These are phyloP conservation scores for Nomada goodeniana DNA, from an alignment of 2,888 invertebrate species.

Conservation along the genomic window DNA sequence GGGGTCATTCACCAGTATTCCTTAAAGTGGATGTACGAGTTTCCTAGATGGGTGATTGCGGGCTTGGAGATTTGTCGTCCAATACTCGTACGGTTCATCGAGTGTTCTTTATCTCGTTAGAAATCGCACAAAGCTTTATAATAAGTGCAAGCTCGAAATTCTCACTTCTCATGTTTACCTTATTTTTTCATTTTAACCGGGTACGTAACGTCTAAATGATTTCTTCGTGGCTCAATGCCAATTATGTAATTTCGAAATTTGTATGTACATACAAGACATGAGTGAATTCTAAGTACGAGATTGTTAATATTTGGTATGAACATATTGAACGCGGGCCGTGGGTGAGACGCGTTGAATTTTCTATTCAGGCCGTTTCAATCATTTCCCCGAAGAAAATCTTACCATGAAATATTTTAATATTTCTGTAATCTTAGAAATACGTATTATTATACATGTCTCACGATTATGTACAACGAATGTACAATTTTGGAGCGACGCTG, in stretches of 20 bases:
- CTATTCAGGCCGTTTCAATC: too few relatives aligned
- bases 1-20: conserved; percentile 46
- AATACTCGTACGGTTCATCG: background rate
- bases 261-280: background rate
- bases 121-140: conserved; percentile 3
- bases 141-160: conserved; percentile 7
- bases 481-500: too few relatives aligned
- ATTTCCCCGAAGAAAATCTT: too few relatives aligned
- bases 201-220: conserved; percentile 20
- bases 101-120: background rate
- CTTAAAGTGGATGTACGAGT: conserved; percentile 15
- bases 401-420: too few relatives aligned
- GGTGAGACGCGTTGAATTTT: too few relatives aligned
- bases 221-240: conserved; percentile 13
- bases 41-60: background rate
- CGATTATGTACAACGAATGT: too few relatives aligned
- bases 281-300: background rate
- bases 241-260: conserved; percentile 11
- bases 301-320: background rate
- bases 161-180: conserved; percentile 29
- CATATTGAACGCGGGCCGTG: too few relatives aligned
- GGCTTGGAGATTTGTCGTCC: background rate
- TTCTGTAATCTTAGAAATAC: too few relatives aligned
- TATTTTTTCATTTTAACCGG: conserved; percentile 24
- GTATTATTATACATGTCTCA: too few relatives aligned